Evolutionary conservation across 2,797 vertebrate species (phyloP), one percentile per base, ranked within the genome.

Genomic region (Uromys caudimaculatus): DNA sequence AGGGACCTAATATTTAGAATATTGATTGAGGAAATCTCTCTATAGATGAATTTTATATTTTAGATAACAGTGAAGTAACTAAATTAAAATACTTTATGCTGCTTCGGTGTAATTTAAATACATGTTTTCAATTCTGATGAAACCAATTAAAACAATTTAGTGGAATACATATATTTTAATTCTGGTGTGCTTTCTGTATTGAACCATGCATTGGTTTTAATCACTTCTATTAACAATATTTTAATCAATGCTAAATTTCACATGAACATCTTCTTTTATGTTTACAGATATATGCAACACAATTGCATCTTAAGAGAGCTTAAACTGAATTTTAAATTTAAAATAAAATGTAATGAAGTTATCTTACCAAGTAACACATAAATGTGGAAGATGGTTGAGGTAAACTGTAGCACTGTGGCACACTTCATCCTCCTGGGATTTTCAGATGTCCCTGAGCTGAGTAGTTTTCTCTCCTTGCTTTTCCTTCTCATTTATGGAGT

Each of bases 401-500:
- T 29, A n/a, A 97, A 94, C 71, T 94, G 94, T 16, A 84, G 75
- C 0, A 0, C 0, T 0, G 44, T 93, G 50, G 71, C 64, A 1
- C n/a, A 96, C 2, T 97, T 96, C 41, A 54, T 94, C 47, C 93
- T 96, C 13, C n/a, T 96, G 0, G 96, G 97, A 4, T 91, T 97
- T 3, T 79, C 96, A 62, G 95, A 97, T 0, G n/a, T 35, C 24
- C 44, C 89, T 4, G 91, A 96, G 21, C 13, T 97, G 23, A 84
- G 44, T 4, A 6, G 69, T 5, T 44, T 95, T 17, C 89, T 97
- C 17, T 95, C 87, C 24, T 16, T 88, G 44, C 0, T 97, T 8
- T 98, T 98, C 14, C 67, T 97, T 1, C 47, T 96, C 3, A 94
- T 97, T 35, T 97, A 95, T 44, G n/a, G 44, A 6, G 41, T 96